These are phyloP conservation scores for Drosophila formosana DNA, from an alignment of 2,888 invertebrate species.

Conservation along the genomic window DNA sequence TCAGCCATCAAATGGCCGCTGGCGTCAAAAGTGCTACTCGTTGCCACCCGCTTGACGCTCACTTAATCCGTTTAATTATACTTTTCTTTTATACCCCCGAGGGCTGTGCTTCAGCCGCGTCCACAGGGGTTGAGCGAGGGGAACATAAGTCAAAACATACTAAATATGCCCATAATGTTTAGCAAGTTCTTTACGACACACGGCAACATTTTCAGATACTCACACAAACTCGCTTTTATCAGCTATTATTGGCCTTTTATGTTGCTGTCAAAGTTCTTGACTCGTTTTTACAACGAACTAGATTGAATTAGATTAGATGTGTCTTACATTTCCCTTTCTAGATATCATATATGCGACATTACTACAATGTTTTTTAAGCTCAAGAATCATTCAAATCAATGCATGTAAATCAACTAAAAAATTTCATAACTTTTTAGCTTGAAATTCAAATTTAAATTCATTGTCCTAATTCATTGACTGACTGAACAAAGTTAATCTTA, in stretches of 20 bases:
- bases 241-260: slow-evolving; percentile 1
- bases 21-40: slow-evolving; percentile 62
- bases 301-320: neutral
- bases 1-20: slow-evolving; percentile 63
- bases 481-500: too few species aligned
- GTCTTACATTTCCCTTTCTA: neutral
- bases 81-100: slow-evolving; percentile 25
- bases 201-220: neutral
- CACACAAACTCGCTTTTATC: slow-evolving; percentile 5
- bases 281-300: neutral
- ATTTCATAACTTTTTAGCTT: too few species aligned
- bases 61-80: slow-evolving; percentile 65
- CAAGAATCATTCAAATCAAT: too few species aligned
- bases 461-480: too few species aligned
- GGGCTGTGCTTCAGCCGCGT: neutral
- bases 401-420: too few species aligned
- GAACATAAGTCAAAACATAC: slow-evolving; percentile 4
- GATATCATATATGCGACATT: neutral
- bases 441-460: too few species aligned
- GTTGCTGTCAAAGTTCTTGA: neutral
- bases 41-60: slow-evolving; percentile 55
- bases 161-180: slow-evolving; percentile 20
- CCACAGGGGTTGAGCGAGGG: too few species aligned
- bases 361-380: too few species aligned
- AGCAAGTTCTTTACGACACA: slow-evolving; percentile 12